These are phyloP conservation scores for Xestoiulus laeticollis DNA, from an alignment of 2,888 invertebrate species.

Conservation along the genomic window DNA sequence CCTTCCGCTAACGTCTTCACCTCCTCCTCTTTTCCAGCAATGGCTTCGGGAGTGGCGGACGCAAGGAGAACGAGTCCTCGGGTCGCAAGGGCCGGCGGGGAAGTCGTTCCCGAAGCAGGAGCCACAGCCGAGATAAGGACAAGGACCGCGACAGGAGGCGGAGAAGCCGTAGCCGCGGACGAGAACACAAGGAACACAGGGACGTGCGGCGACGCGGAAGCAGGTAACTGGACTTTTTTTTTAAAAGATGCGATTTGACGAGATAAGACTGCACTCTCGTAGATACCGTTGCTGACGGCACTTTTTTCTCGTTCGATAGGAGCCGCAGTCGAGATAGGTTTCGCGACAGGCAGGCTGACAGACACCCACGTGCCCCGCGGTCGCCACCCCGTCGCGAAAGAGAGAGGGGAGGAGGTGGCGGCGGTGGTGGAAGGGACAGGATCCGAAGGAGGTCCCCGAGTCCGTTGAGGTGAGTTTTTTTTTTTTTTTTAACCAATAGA, in stretches of 20 bases:
- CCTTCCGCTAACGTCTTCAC: not conserved
- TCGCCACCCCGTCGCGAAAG: slow-evolving; percentile 54
- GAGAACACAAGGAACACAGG: too few relatives aligned
- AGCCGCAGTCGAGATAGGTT: not conserved
- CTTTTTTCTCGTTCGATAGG: not conserved
- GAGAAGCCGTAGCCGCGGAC: not conserved
- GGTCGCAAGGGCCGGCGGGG: slow-evolving; percentile 61
- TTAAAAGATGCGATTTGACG: too few relatives aligned
- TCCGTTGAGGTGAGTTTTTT: slow-evolving; percentile 53
- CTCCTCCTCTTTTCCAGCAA: not conserved
- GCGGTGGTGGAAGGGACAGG: slow-evolving; percentile 58
- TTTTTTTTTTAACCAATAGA: too few relatives aligned
- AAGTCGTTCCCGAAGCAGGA: slow-evolving; percentile 57
- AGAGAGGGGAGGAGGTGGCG: slow-evolving; percentile 58
- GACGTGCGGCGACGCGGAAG: too few relatives aligned
- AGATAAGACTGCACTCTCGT: too few relatives aligned
- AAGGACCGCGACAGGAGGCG: slow-evolving; percentile 56
- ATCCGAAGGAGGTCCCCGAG: slow-evolving; percentile 54
- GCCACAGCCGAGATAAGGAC: slow-evolving; percentile 58
- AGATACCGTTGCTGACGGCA: too few relatives aligned
- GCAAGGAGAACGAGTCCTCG: not conserved
- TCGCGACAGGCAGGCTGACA: too few relatives aligned
- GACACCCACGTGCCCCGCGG: not conserved
- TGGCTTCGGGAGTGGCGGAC: not conserved
- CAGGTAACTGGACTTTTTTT: too few relatives aligned